phyloP scores from a whole-genome alignment of 2,113 vertebrate species.

The Choloepus hoffmanni region DNA sequence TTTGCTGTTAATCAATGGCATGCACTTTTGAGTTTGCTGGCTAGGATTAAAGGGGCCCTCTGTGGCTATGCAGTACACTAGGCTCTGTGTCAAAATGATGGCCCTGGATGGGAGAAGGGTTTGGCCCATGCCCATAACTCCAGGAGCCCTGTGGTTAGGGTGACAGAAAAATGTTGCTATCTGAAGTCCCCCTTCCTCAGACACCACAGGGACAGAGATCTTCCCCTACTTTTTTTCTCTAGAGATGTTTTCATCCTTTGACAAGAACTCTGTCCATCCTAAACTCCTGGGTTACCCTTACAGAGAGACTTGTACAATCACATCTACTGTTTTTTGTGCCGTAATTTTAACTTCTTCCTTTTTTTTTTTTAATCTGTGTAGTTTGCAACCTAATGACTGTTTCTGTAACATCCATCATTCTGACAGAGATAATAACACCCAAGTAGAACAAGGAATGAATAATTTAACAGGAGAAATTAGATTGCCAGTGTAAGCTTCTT shows the following conservation, averaged over 20 bases:
- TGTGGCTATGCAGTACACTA: neutral
- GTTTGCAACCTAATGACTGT: constrained; percentile 71
- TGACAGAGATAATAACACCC: constrained; percentile 70
- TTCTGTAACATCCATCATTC: constrained; percentile 75
- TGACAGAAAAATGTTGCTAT: accelerated
- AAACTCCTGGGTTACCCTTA: neutral
- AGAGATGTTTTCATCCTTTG: constrained; percentile 36
- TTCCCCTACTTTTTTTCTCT: neutral
- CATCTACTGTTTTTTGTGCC: constrained; percentile 40
- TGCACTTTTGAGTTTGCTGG: neutral
- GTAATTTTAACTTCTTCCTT: constrained; percentile 48
- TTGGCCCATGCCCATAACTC: neutral
- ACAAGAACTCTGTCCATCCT: neutral
- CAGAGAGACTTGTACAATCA: constrained; percentile 13
- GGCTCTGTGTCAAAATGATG: neutral
- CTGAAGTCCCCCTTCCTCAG: neutral
- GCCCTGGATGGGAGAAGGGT: neutral
- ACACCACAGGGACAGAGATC: neutral
- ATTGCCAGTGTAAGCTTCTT: constrained; percentile 59
- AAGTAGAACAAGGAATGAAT: constrained; percentile 73
- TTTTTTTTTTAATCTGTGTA: neutral
- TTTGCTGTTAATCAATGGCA: constrained; percentile 6
- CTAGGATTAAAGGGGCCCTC: neutral
- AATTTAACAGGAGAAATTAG: constrained; percentile 79
- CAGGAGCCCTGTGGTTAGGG: neutral